These are phyloP conservation scores for Pterocles gutturalis DNA, from an alignment of 2,113 vertebrate genomes.

Conservation along the genomic window DNA sequence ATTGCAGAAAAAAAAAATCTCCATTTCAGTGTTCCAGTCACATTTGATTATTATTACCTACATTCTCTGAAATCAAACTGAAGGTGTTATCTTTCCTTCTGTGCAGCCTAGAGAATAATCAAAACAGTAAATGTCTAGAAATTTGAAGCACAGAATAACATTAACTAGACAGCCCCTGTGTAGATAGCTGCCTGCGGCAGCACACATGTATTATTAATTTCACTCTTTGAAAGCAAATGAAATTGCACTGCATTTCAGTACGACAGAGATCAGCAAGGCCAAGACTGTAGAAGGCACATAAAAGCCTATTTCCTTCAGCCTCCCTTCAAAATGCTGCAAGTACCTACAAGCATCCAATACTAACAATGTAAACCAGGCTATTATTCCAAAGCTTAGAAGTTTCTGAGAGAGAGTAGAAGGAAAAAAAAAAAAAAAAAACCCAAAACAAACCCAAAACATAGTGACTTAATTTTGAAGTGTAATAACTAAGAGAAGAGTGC, in stretches of 20 bases:
- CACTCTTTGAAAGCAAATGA: neutral
- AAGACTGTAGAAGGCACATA: neutral
- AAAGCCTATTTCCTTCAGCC: neutral
- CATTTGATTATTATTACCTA: neutral
- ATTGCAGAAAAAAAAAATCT: neutral
- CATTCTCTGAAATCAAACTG: conserved; percentile 3
- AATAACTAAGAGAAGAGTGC: neutral
- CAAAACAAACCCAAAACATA: neutral
- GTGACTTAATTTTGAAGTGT: neutral
- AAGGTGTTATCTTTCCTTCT: neutral
- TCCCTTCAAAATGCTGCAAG: neutral
- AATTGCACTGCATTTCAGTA: neutral
- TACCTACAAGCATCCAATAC: neutral
- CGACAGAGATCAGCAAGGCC: neutral
- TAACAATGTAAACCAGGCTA: neutral
- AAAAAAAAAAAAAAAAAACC: no score
- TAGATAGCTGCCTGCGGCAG: neutral
- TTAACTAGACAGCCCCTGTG: neutral
- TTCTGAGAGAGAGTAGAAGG: neutral
- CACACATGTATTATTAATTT: neutral
- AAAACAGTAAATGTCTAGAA: neutral
- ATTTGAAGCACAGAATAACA: neutral
- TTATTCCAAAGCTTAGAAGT: neutral
- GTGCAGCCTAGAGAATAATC: neutral
- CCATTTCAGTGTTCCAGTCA: neutral